Percentiles rank a stretch among this genome's conserved stretches.
Conservation (phyloP, 2,888 invertebrate species). For the Cerceris rybyensis region DNA sequence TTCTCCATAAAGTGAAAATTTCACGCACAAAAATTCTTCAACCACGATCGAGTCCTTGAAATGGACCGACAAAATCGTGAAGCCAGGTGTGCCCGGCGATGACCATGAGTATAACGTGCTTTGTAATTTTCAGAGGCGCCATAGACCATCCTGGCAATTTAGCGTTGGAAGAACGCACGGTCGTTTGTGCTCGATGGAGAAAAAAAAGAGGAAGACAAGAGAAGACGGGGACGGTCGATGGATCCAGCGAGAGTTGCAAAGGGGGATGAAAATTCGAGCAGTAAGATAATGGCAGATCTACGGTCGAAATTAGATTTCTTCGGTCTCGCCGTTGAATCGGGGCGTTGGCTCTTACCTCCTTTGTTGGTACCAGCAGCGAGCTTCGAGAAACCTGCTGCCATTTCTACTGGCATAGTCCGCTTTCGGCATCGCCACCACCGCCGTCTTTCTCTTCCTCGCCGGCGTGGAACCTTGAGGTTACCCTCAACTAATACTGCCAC, state of each 20-base stretch:
- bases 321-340: conserved; percentile 55
- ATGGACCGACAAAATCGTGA: neutral
- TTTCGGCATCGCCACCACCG: conserved; percentile 21
- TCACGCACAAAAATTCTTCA: too few species aligned
- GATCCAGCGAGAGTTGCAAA: neutral
- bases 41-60: too few species aligned
- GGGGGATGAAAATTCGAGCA: conserved; percentile 12
- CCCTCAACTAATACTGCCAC: conserved; percentile 77
- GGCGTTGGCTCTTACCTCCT: conserved; percentile 34
- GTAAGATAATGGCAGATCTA: conserved; percentile 40
- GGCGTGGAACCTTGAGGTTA: conserved; percentile 74
- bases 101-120: conserved; percentile 18
- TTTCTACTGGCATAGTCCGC: conserved; percentile 31
- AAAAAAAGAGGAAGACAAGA: conserved; percentile 1
- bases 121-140: conserved; percentile 33
- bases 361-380: conserved; percentile 16
- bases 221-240: neutral
- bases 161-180: neutral
- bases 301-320: conserved; percentile 63
- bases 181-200: neutral
- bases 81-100: conserved; percentile 27
- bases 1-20: too few species aligned
- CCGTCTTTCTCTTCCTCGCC: conserved; percentile 37
- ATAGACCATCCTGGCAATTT: conserved; percentile 30
- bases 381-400: conserved; percentile 46